Percentiles rank a stretch among this genome's conserved stretches.
These are phyloP conservation scores for Metellina segmentata DNA, from an alignment of 2,888 invertebrate genomes.

Conservation along the genomic window DNA sequence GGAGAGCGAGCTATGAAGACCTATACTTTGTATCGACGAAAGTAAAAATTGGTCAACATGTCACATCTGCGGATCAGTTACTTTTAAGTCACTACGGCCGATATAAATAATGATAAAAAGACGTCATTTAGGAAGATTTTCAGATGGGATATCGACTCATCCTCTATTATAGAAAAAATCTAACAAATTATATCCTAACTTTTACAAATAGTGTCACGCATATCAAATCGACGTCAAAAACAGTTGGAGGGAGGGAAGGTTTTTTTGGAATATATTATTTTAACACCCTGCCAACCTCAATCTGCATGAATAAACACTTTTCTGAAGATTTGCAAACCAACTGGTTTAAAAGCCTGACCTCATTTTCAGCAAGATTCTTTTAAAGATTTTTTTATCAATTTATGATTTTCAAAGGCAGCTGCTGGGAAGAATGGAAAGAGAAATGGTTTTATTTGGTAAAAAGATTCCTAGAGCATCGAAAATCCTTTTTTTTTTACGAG, in stretches of 20 bases:
- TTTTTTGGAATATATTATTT: neutral
- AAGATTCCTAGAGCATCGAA: slow-evolving; percentile 15
- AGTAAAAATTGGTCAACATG: slow-evolving; percentile 45
- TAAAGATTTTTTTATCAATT: slow-evolving; percentile 1
- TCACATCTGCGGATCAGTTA: slow-evolving; percentile 19
- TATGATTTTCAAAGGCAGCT: slow-evolving; percentile 51
- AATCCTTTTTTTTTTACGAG: neutral
- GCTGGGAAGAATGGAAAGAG: slow-evolving; percentile 10
- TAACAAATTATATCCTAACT: neutral
- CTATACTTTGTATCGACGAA: slow-evolving; percentile 29
- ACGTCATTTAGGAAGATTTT: neutral
- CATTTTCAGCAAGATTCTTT: slow-evolving; percentile 13
- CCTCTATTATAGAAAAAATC: neutral
- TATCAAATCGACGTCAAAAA: slow-evolving; percentile 18
- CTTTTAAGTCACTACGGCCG: slow-evolving; percentile 9
- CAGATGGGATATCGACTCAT: neutral
- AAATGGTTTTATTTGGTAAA: slow-evolving; percentile 26
- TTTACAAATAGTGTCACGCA: slow-evolving; percentile 11
- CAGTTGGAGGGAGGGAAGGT: neutral
- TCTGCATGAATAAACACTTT: slow-evolving; percentile 56
- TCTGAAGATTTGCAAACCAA: slow-evolving; percentile 27
- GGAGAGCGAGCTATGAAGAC: slow-evolving; percentile 33
- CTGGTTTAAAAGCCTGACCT: slow-evolving; percentile 39
- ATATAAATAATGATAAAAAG: slow-evolving; percentile 17
- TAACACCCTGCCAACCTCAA: slow-evolving; percentile 9